Evolutionary conservation across 2,113 vertebrate genomes (phyloP), one percentile per base, ranked within the genome.

Genomic region (Alouatta palliata): DNA sequence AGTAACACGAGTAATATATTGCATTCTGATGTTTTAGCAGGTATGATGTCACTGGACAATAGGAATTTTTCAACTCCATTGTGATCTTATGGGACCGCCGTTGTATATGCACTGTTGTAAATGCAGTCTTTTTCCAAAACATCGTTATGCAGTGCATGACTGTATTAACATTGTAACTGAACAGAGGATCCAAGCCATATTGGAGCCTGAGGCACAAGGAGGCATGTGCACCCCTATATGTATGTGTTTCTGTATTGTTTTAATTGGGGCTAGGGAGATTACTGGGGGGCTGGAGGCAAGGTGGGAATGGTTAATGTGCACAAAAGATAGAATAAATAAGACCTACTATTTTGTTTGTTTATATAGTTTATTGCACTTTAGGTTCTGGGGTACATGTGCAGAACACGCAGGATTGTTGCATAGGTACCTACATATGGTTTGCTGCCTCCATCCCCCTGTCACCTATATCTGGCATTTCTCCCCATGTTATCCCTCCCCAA

Each of bases 211-310:
- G 45, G 14, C 83, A 58, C 58, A 27, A 56, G 37, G 14, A 37
- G 49, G 61, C 40, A 71, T n/a, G 2, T 58, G 23, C 8, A 2
- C 2, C 0, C 27, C 16, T 64, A 1, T 52, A 13, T 61, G 23
- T n/a, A 32, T 13, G 37, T 58, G 90, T 94, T 64, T 79, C 73
- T 43, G 1, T 43, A 66, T 49, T 84, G 88, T 84, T 91, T 30
- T 30, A 64, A 30, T 30, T 30, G 27, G 61, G 61, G 61, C 27
- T 64, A 64, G 61, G 27, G 30, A 64, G 27, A 27, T 30, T 64
- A 64, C 27, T 64, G 61, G 27, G 61, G 61, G 61, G 61, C 61
- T 64, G 61, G 27, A 64, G 61, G 61, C 27, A 64, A 14, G 61
- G 27, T 64, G 61, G 27, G 61, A 5, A 30, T 64, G 12, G 61